phyloP scores from a whole-genome alignment of 2,797 vertebrate genomes.

The Rhinichthys osculus region DNA sequence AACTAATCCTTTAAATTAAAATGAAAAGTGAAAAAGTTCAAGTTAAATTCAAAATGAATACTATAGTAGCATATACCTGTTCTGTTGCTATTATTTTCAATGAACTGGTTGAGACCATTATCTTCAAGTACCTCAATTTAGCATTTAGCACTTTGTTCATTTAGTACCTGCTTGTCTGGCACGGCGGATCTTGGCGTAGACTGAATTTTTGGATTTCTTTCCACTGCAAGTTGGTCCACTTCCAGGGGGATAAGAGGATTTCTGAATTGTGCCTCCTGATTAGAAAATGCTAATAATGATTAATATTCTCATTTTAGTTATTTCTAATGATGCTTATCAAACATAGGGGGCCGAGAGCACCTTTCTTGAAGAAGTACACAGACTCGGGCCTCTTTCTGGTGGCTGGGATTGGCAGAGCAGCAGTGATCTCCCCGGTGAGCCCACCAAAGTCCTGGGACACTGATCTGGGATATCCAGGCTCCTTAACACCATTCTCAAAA shows the following conservation, averaged over 20 bases:
- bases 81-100: not conserved
- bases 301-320: not conserved
- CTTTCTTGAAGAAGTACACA: slow-evolving; percentile 89
- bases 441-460: slow-evolving; percentile 86
- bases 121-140: slow-evolving; percentile 54
- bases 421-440: slow-evolving; percentile 81
- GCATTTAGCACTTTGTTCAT: not conserved
- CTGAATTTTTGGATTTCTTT: slow-evolving; percentile 53
- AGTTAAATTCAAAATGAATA: not conserved
- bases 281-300: not conserved
- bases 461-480: slow-evolving; percentile 84
- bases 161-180: slow-evolving; percentile 63
- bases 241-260: slow-evolving; percentile 81
- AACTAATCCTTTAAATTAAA: too few relatives aligned
- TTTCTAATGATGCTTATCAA: not conserved
- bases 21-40: not conserved
- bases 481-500: slow-evolving; percentile 84
- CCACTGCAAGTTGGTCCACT: slow-evolving; percentile 72
- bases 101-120: not conserved
- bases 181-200: slow-evolving; percentile 25
- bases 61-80: too few relatives aligned
- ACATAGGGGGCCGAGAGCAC: slow-evolving; percentile 66
- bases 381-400: slow-evolving; percentile 81
- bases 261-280: slow-evolving; percentile 85
- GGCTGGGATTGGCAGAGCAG: slow-evolving; percentile 83